Evolutionary conservation across 2,113 vertebrate genomes (phyloP).

Genomic region (Ctenomys sociabilis): DNA sequence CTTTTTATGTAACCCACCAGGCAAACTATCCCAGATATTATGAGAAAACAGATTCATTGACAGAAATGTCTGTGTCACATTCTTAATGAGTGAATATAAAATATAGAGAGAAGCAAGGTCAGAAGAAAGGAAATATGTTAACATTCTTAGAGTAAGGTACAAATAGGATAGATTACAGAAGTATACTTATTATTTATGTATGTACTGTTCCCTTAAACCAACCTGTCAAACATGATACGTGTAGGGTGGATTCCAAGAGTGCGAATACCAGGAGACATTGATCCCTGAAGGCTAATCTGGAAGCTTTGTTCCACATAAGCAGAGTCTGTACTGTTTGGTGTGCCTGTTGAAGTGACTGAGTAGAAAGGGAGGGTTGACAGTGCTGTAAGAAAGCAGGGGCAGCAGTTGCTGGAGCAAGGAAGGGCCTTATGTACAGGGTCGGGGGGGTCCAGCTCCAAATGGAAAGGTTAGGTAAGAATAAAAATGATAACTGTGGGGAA

Average conservation of each 20-base stretch:
- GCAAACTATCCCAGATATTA: neutral
- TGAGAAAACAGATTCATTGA: neutral
- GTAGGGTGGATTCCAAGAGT: neutral
- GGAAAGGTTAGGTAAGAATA: neutral
- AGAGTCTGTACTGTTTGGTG: neutral
- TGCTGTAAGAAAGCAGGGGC: neutral
- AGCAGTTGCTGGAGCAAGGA: neutral
- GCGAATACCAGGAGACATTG: neutral
- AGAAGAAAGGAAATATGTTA: neutral
- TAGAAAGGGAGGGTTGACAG: neutral
- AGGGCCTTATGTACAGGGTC: neutral
- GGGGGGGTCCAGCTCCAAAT: neutral
- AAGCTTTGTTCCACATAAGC: neutral
- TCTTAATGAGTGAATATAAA: neutral
- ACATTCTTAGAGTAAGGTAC: neutral
- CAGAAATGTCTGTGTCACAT: neutral
- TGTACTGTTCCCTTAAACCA: neutral
- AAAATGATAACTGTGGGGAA: neutral
- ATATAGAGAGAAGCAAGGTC: neutral
- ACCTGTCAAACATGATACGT: neutral
- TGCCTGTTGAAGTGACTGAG: neutral
- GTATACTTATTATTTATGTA: neutral
- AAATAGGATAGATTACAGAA: neutral
- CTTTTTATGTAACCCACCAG: neutral
- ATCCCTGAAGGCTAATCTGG: neutral